phyloP scores from a whole-genome alignment of 2,797 vertebrate genomes.

The Lepidocolaptes lacrymiger region DNA sequence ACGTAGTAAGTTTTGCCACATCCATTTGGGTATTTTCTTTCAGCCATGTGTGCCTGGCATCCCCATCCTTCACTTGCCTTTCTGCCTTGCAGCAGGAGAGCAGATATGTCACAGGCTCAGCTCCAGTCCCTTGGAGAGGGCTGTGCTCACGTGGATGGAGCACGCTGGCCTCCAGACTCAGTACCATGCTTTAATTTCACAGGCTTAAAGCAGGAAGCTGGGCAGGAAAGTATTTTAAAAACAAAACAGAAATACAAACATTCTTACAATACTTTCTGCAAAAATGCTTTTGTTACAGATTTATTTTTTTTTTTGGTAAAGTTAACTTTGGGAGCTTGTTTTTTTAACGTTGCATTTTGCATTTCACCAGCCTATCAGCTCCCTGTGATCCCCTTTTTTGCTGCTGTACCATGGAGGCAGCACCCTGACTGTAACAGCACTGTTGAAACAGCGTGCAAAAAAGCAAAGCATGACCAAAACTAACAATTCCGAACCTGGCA shows the following conservation, averaged over 20 bases:
- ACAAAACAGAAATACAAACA: background rate
- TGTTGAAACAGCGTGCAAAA: background rate
- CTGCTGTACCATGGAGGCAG: background rate
- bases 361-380: background rate
- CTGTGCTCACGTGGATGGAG: background rate
- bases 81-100: background rate
- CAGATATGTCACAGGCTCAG: background rate
- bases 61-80: rapidly evolving
- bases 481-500: background rate
- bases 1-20: rapidly evolving
- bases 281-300: background rate
- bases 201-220: background rate
- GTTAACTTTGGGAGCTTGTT: background rate
- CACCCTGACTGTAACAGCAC: rapidly evolving
- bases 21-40: background rate
- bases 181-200: background rate
- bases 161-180: background rate
- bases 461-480: background rate
- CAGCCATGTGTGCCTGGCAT: background rate
- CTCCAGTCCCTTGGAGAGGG: background rate
- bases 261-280: background rate
- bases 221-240: background rate
- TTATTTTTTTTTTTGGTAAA: background rate
- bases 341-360: background rate
- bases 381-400: background rate